Percentiles rank a stretch among this genome's conserved stretches.
phyloP scores from a whole-genome alignment of 1,140 invertebrate species.

The Latrodectus geometricus region DNA sequence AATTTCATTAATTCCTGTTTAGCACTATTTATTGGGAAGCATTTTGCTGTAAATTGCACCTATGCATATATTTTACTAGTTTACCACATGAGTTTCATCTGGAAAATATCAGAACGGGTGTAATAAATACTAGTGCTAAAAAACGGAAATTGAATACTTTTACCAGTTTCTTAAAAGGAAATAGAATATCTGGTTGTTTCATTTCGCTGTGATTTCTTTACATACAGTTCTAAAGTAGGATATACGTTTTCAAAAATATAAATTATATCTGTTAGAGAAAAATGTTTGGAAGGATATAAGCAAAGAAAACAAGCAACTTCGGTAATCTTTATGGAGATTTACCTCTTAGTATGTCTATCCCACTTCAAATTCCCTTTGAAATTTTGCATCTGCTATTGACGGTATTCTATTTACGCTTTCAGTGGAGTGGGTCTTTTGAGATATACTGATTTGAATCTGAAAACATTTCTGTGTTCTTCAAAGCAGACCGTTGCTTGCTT shows the following conservation, averaged over 20 bases:
- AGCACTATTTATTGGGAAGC: too few species aligned
- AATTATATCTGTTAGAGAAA: not conserved
- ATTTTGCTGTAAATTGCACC: not conserved
- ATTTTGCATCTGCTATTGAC: not conserved
- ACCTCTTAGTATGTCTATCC: not conserved
- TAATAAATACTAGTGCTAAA: not conserved
- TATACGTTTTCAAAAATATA: not conserved
- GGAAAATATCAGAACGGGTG: not conserved
- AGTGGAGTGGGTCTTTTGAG: not conserved
- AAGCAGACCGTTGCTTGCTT: not conserved
- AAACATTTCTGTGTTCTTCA: not conserved
- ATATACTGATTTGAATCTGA: not conserved
- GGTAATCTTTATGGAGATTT: not conserved
- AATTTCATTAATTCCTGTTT: too few species aligned
- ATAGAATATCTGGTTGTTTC: not conserved
- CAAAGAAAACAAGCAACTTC: not conserved
- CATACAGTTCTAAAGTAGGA: not conserved
- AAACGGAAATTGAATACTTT: not conserved
- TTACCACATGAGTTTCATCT: not conserved
- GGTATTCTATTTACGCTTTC: not conserved
- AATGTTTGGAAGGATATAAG: not conserved
- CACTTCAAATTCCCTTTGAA: conserved; percentile 1
- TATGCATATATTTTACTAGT: not conserved
- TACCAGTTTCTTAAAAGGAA: not conserved
- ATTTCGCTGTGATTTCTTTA: not conserved